A percentile compares a stretch with the other conserved stretches of the same genome.
Evolutionary conservation across 1,140 invertebrate genomes (phyloP).

Genomic region (Listronotus bonariensis): DNA sequence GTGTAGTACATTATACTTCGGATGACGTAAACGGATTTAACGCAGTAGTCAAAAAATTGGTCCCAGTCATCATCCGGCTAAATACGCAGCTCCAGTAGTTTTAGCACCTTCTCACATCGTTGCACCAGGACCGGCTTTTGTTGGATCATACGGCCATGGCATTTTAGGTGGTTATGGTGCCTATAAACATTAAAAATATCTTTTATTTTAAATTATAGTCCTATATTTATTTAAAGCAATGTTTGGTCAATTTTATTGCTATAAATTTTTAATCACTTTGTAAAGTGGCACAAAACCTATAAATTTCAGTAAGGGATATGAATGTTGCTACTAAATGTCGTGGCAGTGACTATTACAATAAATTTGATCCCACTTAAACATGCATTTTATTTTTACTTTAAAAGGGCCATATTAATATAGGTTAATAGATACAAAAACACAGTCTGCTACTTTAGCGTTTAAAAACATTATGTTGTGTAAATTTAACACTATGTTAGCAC

Average conservation of each 20-base stretch:
- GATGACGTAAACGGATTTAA: constrained; percentile 67
- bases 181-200: constrained; percentile 2
- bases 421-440: too few relatives aligned
- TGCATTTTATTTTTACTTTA: too few relatives aligned
- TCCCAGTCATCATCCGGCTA: constrained; percentile 32
- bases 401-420: too few relatives aligned
- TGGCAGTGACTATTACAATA: too few relatives aligned
- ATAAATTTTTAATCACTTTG: too few relatives aligned
- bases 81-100: background rate
- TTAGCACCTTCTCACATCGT: background rate
- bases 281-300: background rate
- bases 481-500: too few relatives aligned
- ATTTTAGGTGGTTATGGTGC: constrained; percentile 6
- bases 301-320: background rate
- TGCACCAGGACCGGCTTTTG: background rate
- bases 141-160: background rate
- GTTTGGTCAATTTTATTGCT: too few relatives aligned
- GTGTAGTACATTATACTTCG: constrained; percentile 64
- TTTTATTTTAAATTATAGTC: background rate
- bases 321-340: background rate
- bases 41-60: constrained; percentile 64
- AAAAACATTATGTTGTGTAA: too few relatives aligned
- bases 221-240: background rate
- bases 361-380: too few relatives aligned
- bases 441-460: too few relatives aligned